Base-by-base conservation (phyloP, 2,888 invertebrate genomes). In the Cyclophora albipunctata region DNA sequence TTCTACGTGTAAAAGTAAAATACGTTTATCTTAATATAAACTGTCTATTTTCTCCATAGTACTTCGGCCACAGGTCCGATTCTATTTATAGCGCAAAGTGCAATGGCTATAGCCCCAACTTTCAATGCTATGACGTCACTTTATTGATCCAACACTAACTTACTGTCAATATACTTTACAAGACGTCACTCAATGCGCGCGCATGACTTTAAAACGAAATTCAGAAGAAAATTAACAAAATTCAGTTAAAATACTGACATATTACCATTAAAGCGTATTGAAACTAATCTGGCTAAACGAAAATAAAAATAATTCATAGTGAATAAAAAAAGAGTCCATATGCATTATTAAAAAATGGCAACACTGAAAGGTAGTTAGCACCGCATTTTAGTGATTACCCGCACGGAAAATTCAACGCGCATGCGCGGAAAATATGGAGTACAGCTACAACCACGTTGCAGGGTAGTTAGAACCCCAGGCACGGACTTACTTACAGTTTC, bases 381-480 rank as follows among this genome's bases (percentile, higher is more conserved):
- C 60, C 58, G 56, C 62, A 66, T 63, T 68, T 75, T 84, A 86
- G 83, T 80, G 81, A 85, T 84, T 84, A 74, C 75, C 70, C 70
- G 67, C 62, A 63, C 62, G 64, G 62, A 71, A 70, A 72, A 74
- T 68, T 70, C 61, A 60, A 49, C 50, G 77, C 87, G 87, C 87
- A 86, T 84, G 87, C 87, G 87, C 71, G 75, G 62, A 77, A 79
- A 84, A 82, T 64, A 85, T 86, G 84, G 84, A 84, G 71, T 66
- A 58, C 57, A 62, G 58, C 69, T 70, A 72, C 74, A 75, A 74
- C 74, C 77, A 79, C 73, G 73, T 73, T 80, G 81, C 81, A 78
- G 84, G 83, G 81, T 75, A 71, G 70, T 65, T 69, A 51, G 57
- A 50, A 48, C 53, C 43, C 54, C 81, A 81, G 84, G 69, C 63